phyloP scores from a whole-genome alignment of 2,113 vertebrate species.

The Phylloscopus trochiloides region DNA sequence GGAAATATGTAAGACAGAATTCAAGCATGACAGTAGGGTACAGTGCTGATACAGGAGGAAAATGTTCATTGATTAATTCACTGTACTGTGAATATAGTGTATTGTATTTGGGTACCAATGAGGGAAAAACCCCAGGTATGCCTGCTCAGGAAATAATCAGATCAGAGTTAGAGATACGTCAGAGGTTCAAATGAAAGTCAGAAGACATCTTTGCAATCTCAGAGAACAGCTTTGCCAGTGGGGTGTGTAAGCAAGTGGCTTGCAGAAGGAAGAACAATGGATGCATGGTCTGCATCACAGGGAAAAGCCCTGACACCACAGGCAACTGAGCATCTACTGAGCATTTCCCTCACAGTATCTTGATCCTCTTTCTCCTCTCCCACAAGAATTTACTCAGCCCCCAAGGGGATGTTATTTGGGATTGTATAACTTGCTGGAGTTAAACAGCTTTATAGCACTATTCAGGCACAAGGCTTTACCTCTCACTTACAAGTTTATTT shows the following conservation, averaged over 20 bases:
- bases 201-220: not conserved
- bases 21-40: not conserved
- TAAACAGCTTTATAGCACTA: constrained; percentile 45
- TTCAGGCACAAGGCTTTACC: constrained; percentile 32
- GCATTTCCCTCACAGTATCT: not conserved
- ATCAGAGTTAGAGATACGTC: not conserved
- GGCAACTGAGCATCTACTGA: rapidly evolving
- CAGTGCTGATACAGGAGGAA: not conserved
- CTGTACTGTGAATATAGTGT: not conserved
- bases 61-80: not conserved
- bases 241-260: not conserved
- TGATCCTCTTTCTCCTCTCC: not conserved
- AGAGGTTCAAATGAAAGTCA: not conserved
- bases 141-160: not conserved
- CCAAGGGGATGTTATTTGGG: not conserved
- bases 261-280: not conserved
- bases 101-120: not conserved
- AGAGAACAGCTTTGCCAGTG: not conserved
- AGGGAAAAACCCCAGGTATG: rapidly evolving
- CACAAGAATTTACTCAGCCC: constrained; percentile 23
- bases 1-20: not conserved
- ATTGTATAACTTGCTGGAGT: not conserved
- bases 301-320: not conserved
- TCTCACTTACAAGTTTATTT: constrained; percentile 49
- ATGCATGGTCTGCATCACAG: rapidly evolving